Conservation (phyloP, 2,888 invertebrate species). For the Physocephala rufipes region DNA sequence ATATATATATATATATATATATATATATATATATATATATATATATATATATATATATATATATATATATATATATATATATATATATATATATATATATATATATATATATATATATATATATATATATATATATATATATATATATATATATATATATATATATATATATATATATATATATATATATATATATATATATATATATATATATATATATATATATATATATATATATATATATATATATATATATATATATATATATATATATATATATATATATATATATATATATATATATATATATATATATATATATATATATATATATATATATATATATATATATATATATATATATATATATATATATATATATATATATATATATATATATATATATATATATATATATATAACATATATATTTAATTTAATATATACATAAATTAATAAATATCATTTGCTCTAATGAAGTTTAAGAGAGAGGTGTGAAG, state of each 20-base stretch:
- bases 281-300: background rate
- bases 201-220: too few species aligned
- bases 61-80: too few species aligned
- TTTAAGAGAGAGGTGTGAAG: slow-evolving; percentile 20
- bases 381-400: background rate
- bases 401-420: background rate
- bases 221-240: background rate
- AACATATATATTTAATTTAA: background rate
- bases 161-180: too few species aligned
- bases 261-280: background rate
- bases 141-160: too few species aligned
- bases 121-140: too few species aligned
- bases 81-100: too few species aligned
- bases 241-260: background rate
- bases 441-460: background rate
- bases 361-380: background rate
- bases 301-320: background rate
- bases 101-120: too few species aligned
- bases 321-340: background rate
- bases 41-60: too few species aligned
- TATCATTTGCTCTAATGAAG: background rate
- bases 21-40: too few species aligned
- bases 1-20: too few species aligned
- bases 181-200: too few species aligned
- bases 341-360: background rate